Evolutionary conservation across 2,888 invertebrate genomes (phyloP), one percentile per base, ranked within the genome.

Genomic region (Rotaria socialis): DNA sequence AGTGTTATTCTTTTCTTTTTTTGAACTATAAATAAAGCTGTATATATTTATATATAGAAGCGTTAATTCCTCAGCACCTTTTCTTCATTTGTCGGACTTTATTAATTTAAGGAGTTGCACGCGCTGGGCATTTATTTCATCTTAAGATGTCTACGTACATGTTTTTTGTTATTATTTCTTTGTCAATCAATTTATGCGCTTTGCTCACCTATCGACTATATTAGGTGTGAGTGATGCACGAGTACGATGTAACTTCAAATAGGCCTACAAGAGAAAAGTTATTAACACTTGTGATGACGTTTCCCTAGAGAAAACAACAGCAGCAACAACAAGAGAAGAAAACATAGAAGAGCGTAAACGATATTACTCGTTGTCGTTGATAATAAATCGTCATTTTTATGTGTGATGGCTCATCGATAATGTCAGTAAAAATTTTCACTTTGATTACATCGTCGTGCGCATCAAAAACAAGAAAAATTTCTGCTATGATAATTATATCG

Each of bases 401-500:
- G 35, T 67, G 67, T 67, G 67, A 67, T 67, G 67, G 19, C 35
- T 67, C 67, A 67, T 67, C 41, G 67, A 67, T 67, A 67, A 67
- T 67, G 67, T 35, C 35, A 67, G 67, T 19, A 35, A 41, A 35
- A 41, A 35, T 67, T 67, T 67, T 41, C 19, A 67, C 41, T 67
- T 67, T 67, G 67, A 67, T 67, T 67, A 35, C 67, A 24, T 67
- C 67, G 67, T 67, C 35, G 11, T 67, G 35, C 24, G 35, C 16
- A 67, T 35, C 3, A 16, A 67, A 16, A 67, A 35, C n/a, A 16
- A 67, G 19, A 27, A 27, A 8, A 0, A 0, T 67, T 19, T 67
- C 67, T 67, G 67, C 67, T 67, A 67, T 35, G 67, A 67, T 67
- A 67, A 67, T 67, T 67, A 67, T 67, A 67, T 67, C 67, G 35